Conservation (phyloP, 2,797 vertebrate species). For the Malacoraja senta region DNA sequence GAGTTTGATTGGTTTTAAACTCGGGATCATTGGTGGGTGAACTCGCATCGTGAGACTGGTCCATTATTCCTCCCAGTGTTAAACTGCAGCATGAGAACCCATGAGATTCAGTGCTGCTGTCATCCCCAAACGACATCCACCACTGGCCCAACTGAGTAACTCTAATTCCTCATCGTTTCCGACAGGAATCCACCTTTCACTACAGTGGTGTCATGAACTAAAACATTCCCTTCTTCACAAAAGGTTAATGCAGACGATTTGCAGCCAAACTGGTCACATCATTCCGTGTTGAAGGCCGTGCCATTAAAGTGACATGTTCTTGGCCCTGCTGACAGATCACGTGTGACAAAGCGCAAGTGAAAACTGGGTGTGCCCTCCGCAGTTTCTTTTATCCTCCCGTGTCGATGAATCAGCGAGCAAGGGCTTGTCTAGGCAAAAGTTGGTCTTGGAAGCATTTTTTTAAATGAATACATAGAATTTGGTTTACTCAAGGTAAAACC, state of each 20-base stretch:
- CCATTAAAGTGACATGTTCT: background rate
- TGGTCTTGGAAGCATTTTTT: background rate
- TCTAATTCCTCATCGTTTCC: background rate
- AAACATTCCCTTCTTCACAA: background rate
- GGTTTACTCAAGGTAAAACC: conserved; percentile 15
- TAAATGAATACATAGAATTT: conserved; percentile 1
- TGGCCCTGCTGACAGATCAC: background rate
- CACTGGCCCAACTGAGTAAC: too few relatives aligned
- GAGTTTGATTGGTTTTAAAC: too few relatives aligned
- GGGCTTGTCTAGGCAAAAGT: background rate
- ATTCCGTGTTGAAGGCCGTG: background rate
- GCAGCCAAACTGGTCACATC: background rate
- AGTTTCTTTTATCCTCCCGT: background rate
- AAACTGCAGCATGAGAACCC: background rate
- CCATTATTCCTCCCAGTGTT: background rate
- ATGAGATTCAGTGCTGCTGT: background rate
- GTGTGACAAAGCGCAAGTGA: background rate
- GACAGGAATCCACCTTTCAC: background rate
- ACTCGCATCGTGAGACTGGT: too few relatives aligned
- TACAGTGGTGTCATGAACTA: background rate
- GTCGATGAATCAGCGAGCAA: background rate
- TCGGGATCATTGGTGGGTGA: too few relatives aligned
- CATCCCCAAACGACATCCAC: background rate
- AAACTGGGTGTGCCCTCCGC: background rate
- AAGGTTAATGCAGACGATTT: background rate